Conservation (phyloP, 1,140 invertebrate genomes). For the Scaptomyza hsui region DNA sequence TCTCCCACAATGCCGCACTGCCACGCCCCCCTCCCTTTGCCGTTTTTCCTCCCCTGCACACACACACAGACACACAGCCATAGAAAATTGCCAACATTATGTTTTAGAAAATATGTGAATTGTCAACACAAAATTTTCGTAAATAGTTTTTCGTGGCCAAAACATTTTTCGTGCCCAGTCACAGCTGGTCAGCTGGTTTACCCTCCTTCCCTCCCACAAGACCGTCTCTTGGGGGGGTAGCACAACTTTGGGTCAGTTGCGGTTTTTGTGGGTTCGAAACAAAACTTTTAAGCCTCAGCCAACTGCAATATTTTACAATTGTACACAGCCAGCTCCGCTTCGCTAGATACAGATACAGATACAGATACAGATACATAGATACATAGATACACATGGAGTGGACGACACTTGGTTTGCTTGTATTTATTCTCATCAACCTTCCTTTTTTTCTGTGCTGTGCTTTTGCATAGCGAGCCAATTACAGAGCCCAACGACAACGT, state of each 20-base stretch:
- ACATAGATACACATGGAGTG: neutral
- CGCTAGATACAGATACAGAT: neutral
- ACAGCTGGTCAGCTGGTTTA: conserved; percentile 35
- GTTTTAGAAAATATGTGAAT: conserved; percentile 84
- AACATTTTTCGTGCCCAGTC: conserved; percentile 61
- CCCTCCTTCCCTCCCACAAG: neutral
- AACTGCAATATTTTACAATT: conserved; percentile 80
- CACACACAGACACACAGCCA: conserved; percentile 10
- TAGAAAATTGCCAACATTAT: conserved; percentile 67
- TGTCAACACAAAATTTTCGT: conserved; percentile 82
- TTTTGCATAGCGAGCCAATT: conserved; percentile 65
- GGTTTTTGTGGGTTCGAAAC: conserved; percentile 53
- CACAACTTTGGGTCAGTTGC: conserved; percentile 74
- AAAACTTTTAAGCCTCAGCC: conserved; percentile 57
- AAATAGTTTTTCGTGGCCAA: conserved; percentile 73
- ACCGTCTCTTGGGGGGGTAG: conserved; percentile 14
- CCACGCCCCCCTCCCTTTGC: neutral
- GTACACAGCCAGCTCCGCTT: conserved; percentile 35
- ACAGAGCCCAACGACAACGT: conserved; percentile 16
- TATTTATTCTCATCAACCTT: neutral
- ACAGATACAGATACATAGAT: neutral
- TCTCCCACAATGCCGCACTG: conserved; percentile 41
- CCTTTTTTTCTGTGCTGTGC: conserved; percentile 5
- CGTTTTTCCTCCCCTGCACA: neutral
- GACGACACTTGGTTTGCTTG: neutral